A percentile compares a stretch with the other conserved stretches of the same genome.
phyloP scores from a whole-genome alignment of 2,888 invertebrate genomes.

The Rhodophaea formosa region DNA sequence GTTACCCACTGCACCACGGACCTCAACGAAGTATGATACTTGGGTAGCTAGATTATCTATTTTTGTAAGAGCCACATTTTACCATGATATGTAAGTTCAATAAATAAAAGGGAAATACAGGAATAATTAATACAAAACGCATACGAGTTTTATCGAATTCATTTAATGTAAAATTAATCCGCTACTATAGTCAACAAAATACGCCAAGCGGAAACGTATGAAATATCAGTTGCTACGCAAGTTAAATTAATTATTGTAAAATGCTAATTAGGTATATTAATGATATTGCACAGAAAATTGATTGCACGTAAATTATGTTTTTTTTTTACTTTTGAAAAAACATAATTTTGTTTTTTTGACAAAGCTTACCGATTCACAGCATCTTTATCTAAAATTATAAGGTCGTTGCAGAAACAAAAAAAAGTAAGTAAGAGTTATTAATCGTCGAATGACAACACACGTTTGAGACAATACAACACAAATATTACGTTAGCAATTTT shows the following conservation, averaged over 20 bases:
- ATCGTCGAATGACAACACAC: no score
- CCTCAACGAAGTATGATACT: no score
- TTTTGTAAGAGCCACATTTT: no score
- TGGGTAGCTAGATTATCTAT: no score
- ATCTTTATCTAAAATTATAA: no score
- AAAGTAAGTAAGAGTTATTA: no score
- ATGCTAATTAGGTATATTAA: constrained; percentile 19
- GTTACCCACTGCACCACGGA: no score
- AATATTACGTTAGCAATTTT: no score
- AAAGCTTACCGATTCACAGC: background rate
- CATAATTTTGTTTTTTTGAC: background rate
- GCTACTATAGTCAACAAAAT: constrained; percentile 65
- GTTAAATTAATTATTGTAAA: constrained; percentile 35
- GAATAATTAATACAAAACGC: constrained; percentile 29
- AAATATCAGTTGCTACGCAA: constrained; percentile 57
- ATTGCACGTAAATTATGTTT: constrained; percentile 29
- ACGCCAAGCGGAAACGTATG: constrained; percentile 49
- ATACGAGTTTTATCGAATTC: constrained; percentile 60
- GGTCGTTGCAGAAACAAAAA: no score
- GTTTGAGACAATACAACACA: no score
- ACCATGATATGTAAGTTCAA: no score
- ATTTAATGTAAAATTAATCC: constrained; percentile 69
- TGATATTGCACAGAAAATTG: constrained; percentile 19
- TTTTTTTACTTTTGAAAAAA: background rate
- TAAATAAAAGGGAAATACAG: constrained; percentile 2